Evolutionary conservation across 2,113 vertebrate species (phyloP).

Genomic region (Microcebus jonahi): DNA sequence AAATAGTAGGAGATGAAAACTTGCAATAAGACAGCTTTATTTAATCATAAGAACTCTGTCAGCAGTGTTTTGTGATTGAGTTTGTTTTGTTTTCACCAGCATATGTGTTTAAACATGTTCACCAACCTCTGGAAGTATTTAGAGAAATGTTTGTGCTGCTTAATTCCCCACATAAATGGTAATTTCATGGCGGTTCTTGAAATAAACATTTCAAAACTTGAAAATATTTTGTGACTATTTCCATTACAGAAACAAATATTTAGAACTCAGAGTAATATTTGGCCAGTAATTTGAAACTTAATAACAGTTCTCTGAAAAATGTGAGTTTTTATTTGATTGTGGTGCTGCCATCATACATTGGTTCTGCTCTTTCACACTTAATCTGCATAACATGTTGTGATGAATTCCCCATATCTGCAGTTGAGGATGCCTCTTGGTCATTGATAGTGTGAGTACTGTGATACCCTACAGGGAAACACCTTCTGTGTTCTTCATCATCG

Average conservation of each 20-base stretch:
- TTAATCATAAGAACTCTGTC: background rate
- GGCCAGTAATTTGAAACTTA: conserved; percentile 53
- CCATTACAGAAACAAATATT: conserved; percentile 69
- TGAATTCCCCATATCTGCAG: background rate
- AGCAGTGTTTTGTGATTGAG: background rate
- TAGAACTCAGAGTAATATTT: conserved; percentile 70
- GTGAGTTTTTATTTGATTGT: background rate
- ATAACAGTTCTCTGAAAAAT: conserved; percentile 43
- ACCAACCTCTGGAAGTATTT: conserved; percentile 74
- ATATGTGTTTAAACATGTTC: conserved; percentile 26
- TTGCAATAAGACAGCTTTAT: background rate
- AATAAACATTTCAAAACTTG: conserved; percentile 77
- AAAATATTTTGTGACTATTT: conserved; percentile 74
- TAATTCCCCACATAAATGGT: conserved; percentile 77
- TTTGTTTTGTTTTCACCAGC: conserved; percentile 30
- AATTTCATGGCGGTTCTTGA: conserved; percentile 79
- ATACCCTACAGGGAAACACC: background rate
- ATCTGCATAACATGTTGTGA: conserved; percentile 17
- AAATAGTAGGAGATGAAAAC: background rate
- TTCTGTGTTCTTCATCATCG: background rate
- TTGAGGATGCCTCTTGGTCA: background rate
- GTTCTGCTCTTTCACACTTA: conserved; percentile 25
- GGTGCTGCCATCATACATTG: background rate
- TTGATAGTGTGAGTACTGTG: background rate
- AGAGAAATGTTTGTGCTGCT: conserved; percentile 73